Conservation (phyloP, 2,888 invertebrate species). For the Monoplex corrugatus region DNA sequence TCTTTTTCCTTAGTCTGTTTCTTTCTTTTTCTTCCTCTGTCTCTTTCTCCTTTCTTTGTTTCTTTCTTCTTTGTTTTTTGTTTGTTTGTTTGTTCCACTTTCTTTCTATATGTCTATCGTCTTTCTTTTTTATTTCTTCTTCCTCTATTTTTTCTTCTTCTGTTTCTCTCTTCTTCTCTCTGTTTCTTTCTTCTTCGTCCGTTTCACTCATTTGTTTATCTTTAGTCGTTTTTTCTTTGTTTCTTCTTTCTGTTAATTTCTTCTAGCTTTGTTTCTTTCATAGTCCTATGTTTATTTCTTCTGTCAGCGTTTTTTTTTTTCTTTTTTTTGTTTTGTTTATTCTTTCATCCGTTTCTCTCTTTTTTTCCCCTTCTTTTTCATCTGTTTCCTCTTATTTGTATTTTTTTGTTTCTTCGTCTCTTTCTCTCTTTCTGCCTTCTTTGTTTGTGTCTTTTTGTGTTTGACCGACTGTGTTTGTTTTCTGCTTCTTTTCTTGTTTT, state of each 20-base stretch:
- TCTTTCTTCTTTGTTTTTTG: neutral
- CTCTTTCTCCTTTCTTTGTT: too few relatives aligned
- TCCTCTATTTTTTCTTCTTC: neutral
- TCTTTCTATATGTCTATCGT: neutral
- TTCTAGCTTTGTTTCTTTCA: neutral
- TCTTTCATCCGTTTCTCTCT: neutral
- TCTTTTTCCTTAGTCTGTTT: too few relatives aligned
- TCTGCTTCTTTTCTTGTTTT: neutral
- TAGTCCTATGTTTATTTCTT: neutral
- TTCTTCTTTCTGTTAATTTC: too few relatives aligned
- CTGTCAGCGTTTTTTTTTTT: neutral
- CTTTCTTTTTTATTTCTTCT: too few relatives aligned
- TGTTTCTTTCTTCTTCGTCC: neutral
- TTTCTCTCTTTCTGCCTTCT: neutral
- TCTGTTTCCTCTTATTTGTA: neutral
- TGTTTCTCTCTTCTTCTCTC: neutral
- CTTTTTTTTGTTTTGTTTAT: too few relatives aligned
- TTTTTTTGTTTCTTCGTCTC: neutral
- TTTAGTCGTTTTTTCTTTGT: neutral
- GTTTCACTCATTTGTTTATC: neutral
- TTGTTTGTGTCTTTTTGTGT: neutral
- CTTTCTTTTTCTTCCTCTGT: too few relatives aligned
- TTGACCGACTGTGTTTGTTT: neutral
- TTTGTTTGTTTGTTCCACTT: neutral
- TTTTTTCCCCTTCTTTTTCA: neutral